phyloP scores from a whole-genome alignment of 2,797 vertebrate species.

The Muraenolepis orangiensis region DNA sequence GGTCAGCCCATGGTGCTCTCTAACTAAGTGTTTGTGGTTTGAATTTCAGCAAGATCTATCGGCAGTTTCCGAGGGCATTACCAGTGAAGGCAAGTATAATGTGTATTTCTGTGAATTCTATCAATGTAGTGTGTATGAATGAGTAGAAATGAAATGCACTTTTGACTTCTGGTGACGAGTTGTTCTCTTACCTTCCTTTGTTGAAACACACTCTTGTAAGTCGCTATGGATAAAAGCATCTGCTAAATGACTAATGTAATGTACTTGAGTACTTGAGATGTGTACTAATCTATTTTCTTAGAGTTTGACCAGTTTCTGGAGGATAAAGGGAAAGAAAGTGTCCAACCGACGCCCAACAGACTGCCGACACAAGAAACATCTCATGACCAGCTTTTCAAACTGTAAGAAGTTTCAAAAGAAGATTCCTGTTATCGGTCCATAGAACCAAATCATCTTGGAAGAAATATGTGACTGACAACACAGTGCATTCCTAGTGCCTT shows the following conservation, averaged over 20 bases:
- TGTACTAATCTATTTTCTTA: slow-evolving; percentile 16
- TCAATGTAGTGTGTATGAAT: background rate
- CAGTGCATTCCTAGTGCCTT: background rate
- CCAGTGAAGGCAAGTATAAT: slow-evolving; percentile 67
- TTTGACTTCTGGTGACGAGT: too few species aligned
- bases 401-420: slow-evolving; percentile 46
- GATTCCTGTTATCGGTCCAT: slow-evolving; percentile 10
- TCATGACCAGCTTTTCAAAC: slow-evolving; percentile 72
- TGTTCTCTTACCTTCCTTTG: too few species aligned
- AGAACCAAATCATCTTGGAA: background rate
- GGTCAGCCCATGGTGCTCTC: background rate
- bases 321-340: slow-evolving; percentile 53
- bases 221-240: too few species aligned
- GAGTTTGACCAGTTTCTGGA: slow-evolving; percentile 78
- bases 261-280: background rate
- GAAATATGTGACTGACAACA: background rate
- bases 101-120: background rate
- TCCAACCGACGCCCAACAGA: slow-evolving; percentile 28
- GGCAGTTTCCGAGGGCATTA: slow-evolving; percentile 67
- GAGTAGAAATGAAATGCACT: too few species aligned
- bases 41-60: slow-evolving; percentile 54
- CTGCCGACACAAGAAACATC: slow-evolving; percentile 45
- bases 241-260: too few species aligned
- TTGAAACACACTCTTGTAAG: too few species aligned
- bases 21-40: slow-evolving; percentile 20